Conservation (phyloP, 2,797 vertebrate species). For the Periophthalmus magnuspinnatus region DNA sequence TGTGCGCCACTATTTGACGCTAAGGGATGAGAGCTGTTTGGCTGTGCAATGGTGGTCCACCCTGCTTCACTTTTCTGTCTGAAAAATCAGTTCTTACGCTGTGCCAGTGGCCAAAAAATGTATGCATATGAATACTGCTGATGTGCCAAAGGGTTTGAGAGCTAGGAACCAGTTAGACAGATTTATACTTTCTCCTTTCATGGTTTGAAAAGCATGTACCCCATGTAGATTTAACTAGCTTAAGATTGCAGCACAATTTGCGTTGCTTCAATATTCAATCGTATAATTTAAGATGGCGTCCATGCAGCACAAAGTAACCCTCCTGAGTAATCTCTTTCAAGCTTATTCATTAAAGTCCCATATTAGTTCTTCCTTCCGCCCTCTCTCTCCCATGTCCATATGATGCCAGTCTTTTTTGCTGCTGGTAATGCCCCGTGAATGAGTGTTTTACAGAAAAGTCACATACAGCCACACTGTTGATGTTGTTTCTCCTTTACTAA, state of each 20-base stretch:
- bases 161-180: background rate
- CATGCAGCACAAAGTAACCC: background rate
- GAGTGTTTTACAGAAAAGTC: background rate
- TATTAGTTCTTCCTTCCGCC: background rate
- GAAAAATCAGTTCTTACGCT: too few relatives aligned
- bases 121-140: background rate
- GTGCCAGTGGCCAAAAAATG: too few relatives aligned
- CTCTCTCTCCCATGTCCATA: background rate
- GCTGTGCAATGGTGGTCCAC: too few relatives aligned
- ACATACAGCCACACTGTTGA: background rate
- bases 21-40: too few relatives aligned
- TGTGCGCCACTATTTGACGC: too few relatives aligned
- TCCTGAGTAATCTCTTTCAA: background rate
- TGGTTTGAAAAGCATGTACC: background rate
- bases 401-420: too few relatives aligned
- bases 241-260: background rate
- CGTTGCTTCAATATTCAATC: background rate
- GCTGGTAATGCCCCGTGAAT: background rate
- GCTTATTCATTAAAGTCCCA: background rate
- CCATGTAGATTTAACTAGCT: background rate
- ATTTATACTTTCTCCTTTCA: background rate
- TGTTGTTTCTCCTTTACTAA: conserved; percentile 2
- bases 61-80: too few relatives aligned
- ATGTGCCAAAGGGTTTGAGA: too few relatives aligned
- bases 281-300: background rate